Evolutionary conservation across 2,797 vertebrate genomes (phyloP), one percentile per base, ranked within the genome.

Genomic region (Chaunax sp.): DNA sequence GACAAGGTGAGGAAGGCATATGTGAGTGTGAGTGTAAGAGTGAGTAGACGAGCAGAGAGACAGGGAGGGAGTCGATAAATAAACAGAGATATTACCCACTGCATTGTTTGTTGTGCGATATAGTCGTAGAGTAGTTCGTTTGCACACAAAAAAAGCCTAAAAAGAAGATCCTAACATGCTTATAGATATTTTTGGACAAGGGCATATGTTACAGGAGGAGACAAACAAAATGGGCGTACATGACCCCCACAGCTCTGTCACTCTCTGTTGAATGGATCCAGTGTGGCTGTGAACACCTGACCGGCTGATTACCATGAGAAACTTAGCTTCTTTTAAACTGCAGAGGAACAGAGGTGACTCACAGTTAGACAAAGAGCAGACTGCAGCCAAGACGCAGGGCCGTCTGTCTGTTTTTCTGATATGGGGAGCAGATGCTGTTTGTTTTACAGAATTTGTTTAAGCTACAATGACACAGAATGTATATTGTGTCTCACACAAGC

Each of bases 11-110:
- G 35, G 52, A 66, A 49, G 57, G 16, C 18, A 52, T 54, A 19
- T 57, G 69, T 47, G 63, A 40, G 71, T 30, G 70, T 45, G 30
- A 51, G 69, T 45, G 28, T 52, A 49, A 64, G 41, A 38, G 25
- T 57, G 22, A 8, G 55, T 19, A 49, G 30, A 53, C 3, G 6
- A 62, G n/a, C 33, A 60, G 41, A 50, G 46, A 78, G 67, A 54
- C 35, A 60, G 76, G 59, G 22, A 30, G 10, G 60, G 53, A 20
- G 35, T 22, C 25, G 41, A 57, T 43, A 64, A 53, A 52, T 23
- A 44, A 49, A 63, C 35, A 56, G 44, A 71, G 46, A 47, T 37
- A 52, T 52, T 19, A 20, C n/a, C 18, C 14, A n/a, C 46, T 41
- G 23, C 30, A 56, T 25, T 46, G 38, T 18, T 22, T 20, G 30